Percentiles rank a stretch among this genome's conserved stretches.
phyloP scores from a whole-genome alignment of 2,113 vertebrate species.

The Hippocampus mohnikei region DNA sequence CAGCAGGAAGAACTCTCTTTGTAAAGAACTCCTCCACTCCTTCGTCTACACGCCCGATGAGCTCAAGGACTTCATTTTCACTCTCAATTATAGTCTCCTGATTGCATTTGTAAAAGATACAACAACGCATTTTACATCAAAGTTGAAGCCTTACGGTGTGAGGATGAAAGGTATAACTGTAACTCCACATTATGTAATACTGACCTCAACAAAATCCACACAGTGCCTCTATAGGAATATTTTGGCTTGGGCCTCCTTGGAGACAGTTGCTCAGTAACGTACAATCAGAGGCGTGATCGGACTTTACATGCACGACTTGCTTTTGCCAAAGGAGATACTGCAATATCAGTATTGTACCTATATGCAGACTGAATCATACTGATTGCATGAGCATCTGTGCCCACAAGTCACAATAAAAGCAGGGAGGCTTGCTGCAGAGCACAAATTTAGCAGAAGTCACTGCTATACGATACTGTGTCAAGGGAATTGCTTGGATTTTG shows the following conservation, averaged over 20 bases:
- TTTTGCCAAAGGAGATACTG: conserved; percentile 48
- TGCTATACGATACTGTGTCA: conserved; percentile 49
- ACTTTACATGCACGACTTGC: conserved; percentile 48
- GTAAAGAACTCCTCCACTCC: conserved; percentile 93
- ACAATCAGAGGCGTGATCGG: conserved; percentile 37
- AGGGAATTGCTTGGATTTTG: conserved; percentile 51
- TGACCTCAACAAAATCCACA: conserved; percentile 51
- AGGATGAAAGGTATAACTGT: conserved; percentile 14
- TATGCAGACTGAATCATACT: conserved; percentile 30
- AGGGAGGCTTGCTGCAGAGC: conserved; percentile 39
- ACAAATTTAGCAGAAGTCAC: conserved; percentile 54
- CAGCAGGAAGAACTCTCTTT: conserved; percentile 83
- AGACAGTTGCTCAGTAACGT: conserved; percentile 65
- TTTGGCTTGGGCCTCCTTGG: conserved; percentile 55
- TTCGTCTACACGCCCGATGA: conserved; percentile 84
- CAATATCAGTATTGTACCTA: conserved; percentile 39
- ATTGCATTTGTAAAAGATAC: conserved; percentile 37
- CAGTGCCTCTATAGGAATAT: conserved; percentile 48
- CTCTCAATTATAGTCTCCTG: conserved; percentile 81
- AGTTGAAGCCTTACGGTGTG: not conserved
- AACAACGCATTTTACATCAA: conserved; percentile 17
- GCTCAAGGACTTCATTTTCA: conserved; percentile 82
- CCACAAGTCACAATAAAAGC: conserved; percentile 49
- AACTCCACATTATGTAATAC: conserved; percentile 57
- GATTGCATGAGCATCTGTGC: conserved; percentile 52